phyloP scores from a whole-genome alignment of 2,113 vertebrate genomes.

The Microtus richardsoni region DNA sequence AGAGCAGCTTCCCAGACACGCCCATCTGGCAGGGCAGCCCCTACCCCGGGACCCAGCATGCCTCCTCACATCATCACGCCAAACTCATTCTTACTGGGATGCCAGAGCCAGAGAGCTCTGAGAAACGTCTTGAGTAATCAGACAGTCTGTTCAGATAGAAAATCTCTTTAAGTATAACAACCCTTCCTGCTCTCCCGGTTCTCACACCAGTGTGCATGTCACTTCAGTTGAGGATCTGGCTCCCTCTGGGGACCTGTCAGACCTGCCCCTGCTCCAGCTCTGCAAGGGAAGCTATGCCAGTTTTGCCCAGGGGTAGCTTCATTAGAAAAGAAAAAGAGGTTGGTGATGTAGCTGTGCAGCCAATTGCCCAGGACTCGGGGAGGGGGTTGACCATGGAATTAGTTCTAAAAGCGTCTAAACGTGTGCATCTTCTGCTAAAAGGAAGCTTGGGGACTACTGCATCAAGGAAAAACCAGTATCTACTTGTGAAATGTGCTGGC shows the following conservation, averaged over 20 bases:
- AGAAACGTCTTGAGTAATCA: conserved; percentile 64
- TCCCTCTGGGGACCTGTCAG: conserved; percentile 61
- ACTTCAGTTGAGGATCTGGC: conserved; percentile 62
- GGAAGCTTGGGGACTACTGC: fast-evolving
- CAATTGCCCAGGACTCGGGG: fast-evolving
- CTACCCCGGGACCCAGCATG: neutral
- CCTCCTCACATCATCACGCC: conserved; percentile 51
- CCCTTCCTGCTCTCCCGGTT: conserved; percentile 66
- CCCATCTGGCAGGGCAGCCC: fast-evolving
- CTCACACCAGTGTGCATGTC: conserved; percentile 72
- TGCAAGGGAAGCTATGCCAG: neutral
- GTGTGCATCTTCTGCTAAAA: neutral
- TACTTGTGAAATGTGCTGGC: too few relatives aligned
- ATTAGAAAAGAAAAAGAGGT: neutral
- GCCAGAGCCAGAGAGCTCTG: conserved; percentile 72
- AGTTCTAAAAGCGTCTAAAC: neutral
- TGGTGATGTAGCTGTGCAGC: neutral
- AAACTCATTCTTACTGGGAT: conserved; percentile 75
- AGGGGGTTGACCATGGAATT: too few relatives aligned
- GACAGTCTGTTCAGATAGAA: conserved; percentile 66
- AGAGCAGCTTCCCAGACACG: neutral
- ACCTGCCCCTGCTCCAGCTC: neutral
- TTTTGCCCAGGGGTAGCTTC: conserved; percentile 34
- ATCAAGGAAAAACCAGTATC: fast-evolving
- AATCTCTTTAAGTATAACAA: conserved; percentile 77